These are phyloP conservation scores for Sarcophaga peregrina DNA, from an alignment of 1,140 invertebrate species.

Conservation along the genomic window DNA sequence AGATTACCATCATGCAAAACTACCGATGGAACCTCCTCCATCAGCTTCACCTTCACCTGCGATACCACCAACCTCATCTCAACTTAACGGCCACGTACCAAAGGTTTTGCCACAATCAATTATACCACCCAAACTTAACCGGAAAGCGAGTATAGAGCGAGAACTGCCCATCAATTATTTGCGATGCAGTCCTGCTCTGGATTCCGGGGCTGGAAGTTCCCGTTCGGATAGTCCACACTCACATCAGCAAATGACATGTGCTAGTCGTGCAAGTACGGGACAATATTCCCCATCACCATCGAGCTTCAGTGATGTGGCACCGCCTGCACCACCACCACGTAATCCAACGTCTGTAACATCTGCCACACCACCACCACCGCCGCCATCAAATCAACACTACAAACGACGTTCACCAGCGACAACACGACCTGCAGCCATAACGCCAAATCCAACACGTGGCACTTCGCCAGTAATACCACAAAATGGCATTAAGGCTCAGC, in stretches of 20 bases:
- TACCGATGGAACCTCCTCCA: constrained; percentile 58
- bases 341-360: constrained; percentile 73
- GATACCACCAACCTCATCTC: constrained; percentile 38
- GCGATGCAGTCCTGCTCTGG: constrained; percentile 84
- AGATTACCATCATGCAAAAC: constrained; percentile 60
- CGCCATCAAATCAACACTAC: constrained; percentile 79
- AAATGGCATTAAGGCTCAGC: constrained; percentile 73
- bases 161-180: constrained; percentile 74
- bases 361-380: constrained; percentile 80
- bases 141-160: constrained; percentile 87
- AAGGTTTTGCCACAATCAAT: constrained; percentile 64
- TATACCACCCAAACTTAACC: constrained; percentile 80
- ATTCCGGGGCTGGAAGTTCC: constrained; percentile 87
- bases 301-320: constrained; percentile 74
- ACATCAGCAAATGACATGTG: constrained; percentile 67
- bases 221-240: constrained; percentile 87
- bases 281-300: constrained; percentile 76
- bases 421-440: constrained; percentile 63
- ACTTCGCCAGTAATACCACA: constrained; percentile 79
- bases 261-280: constrained; percentile 67
- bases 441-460: constrained; percentile 74
- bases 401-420: constrained; percentile 85
- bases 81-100: constrained; percentile 59
- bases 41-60: constrained; percentile 49
- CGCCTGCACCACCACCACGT: constrained; percentile 76